Evolutionary conservation across 2,888 invertebrate genomes (phyloP), one percentile per base, ranked within the genome.

Genomic region (Hybos culiciformis): DNA sequence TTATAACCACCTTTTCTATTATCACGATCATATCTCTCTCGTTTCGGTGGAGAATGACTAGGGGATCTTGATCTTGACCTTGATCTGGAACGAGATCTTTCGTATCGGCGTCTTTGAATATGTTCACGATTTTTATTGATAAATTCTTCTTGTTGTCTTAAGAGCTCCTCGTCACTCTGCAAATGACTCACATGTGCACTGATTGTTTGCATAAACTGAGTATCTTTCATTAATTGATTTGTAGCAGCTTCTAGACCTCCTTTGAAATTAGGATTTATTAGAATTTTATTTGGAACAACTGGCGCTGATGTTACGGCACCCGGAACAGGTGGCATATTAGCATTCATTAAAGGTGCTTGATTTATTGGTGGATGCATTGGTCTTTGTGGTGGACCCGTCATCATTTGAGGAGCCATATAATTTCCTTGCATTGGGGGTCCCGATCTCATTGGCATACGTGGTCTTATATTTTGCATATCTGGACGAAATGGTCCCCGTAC

Each of bases 231-330:
- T 40, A 67, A 59, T 52, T 67, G 66, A 50, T 56, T 65, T 39
- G 63, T 67, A 32, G 66, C 67, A 8, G 67, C 67, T 48, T 67
- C 63, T 24, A 67, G 67, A 15, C 66, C 66, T 4, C 67, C 67
- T 45, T 67, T 67, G 38, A 67, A 67, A 48, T 67, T 67, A 2
- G 66, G 66, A 54, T 67, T 67, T 24, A 67, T 67, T 17, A 67
- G 52, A 39, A 67, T 59, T 52, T 62, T 62, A 29, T 57, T 48
- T 1, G 60, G 57, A 7, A 36, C 8, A n/a, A 36, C 36, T 8
- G 21, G 6, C 9, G 14, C 3, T 18, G 34, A 12, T n/a, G n/a
- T 12, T 21, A 14, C 7, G 12, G 26, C 26, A 5, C 29, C 29
- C 12, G n/a, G 12, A n/a, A n/a, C n/a, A n/a, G 29, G 36, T 24